Evolutionary conservation across 2,797 vertebrate genomes (phyloP).

Genomic region (Oryzias dopingdopingensis): DNA sequence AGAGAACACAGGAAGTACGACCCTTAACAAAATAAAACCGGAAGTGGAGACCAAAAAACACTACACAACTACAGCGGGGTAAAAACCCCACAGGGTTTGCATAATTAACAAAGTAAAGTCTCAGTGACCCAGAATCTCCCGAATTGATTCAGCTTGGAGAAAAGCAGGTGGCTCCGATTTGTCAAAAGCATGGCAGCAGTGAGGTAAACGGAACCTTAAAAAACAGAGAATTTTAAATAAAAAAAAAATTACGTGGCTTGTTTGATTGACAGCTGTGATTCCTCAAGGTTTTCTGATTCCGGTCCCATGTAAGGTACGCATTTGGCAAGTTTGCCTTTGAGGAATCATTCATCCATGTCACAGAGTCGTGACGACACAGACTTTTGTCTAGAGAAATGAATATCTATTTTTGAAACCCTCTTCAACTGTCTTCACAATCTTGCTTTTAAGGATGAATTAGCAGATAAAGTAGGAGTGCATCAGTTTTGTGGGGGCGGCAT

Average conservation of each 20-base stretch:
- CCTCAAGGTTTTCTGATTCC: constrained; percentile 42
- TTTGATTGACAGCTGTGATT: constrained; percentile 40
- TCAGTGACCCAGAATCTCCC: constrained; percentile 19
- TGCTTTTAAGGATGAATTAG: constrained; percentile 58
- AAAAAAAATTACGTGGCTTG: constrained; percentile 12
- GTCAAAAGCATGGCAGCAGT: constrained; percentile 9
- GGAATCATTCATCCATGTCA: constrained; percentile 64
- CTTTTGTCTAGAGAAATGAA: constrained; percentile 62
- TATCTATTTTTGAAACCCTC: constrained; percentile 67
- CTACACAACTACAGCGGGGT: too few relatives aligned
- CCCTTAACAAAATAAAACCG: too few relatives aligned
- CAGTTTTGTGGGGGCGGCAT: constrained; percentile 19
- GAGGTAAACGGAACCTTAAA: constrained; percentile 16
- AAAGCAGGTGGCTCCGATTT: constrained; percentile 13
- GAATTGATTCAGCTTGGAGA: constrained; percentile 29
- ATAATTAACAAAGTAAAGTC: constrained; percentile 50
- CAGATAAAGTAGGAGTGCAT: constrained; percentile 33
- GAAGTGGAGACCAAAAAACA: too few relatives aligned
- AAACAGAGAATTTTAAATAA: constrained; percentile 6
- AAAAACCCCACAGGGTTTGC: too few relatives aligned
- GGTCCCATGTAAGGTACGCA: constrained; percentile 12
- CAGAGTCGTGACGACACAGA: constrained; percentile 59
- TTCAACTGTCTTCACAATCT: constrained; percentile 32
- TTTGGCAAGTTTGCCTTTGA: constrained; percentile 63
- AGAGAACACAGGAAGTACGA: too few relatives aligned